phyloP scores from a whole-genome alignment of 2,888 invertebrate genomes.

The Cerastis leucographa region DNA sequence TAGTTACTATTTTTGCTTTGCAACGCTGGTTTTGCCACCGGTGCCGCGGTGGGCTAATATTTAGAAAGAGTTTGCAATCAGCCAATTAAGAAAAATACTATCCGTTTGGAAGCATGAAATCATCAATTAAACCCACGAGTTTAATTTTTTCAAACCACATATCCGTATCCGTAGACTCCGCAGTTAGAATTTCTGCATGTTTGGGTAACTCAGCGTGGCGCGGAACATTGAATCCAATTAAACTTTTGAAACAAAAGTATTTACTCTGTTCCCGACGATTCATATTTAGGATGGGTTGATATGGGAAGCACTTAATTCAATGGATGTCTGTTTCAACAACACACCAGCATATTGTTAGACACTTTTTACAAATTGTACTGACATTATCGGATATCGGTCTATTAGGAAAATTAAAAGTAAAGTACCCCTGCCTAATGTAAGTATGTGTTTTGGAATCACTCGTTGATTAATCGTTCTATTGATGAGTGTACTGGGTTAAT shows the following conservation, averaged over 20 bases:
- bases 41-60: neutral
- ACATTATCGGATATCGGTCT: constrained; percentile 20
- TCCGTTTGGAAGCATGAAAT: constrained; percentile 38
- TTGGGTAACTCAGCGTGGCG: constrained; percentile 32
- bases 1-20: constrained; percentile 21
- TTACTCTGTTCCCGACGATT: constrained; percentile 31
- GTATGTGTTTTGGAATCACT: neutral
- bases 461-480: constrained; percentile 1
- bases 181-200: constrained; percentile 35
- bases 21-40: neutral
- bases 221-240: constrained; percentile 63
- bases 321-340: constrained; percentile 43
- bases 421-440: neutral
- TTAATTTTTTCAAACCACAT: constrained; percentile 46
- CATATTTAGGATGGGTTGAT: constrained; percentile 46
- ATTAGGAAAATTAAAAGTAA: constrained; percentile 50
- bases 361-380: constrained; percentile 28
- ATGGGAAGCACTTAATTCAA: constrained; percentile 40
- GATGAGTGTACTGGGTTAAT: neutral
- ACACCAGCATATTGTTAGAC: constrained; percentile 29
- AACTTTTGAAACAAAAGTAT: constrained; percentile 62
- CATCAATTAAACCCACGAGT: constrained; percentile 31
- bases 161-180: constrained; percentile 19
- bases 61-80: constrained; percentile 41
- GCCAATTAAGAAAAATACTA: constrained; percentile 26